A percentile compares a stretch with the other conserved stretches of the same genome.
These are phyloP conservation scores for Micrasema minimum DNA, from an alignment of 1,140 invertebrate species.

Conservation along the genomic window DNA sequence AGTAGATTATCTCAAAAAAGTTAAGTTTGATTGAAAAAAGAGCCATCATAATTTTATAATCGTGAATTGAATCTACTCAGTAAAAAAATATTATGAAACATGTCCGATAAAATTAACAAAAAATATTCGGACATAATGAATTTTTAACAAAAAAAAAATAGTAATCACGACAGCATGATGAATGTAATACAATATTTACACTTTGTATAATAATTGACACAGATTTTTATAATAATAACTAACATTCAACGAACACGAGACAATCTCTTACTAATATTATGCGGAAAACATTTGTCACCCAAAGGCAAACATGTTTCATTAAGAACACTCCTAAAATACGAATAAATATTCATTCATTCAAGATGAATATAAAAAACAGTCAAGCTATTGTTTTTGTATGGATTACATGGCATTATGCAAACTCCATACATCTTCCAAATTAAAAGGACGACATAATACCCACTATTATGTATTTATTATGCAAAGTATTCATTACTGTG, in stretches of 20 bases:
- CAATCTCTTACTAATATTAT: slow-evolving; percentile 6
- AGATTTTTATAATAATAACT: neutral
- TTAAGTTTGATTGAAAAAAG: too few species aligned
- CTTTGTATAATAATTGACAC: neutral
- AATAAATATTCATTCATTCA: slow-evolving; percentile 13
- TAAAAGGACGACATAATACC: slow-evolving; percentile 29
- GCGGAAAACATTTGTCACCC: slow-evolving; percentile 16
- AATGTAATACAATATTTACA: neutral
- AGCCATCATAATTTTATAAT: too few species aligned
- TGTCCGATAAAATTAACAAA: too few species aligned
- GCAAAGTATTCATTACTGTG: neutral
- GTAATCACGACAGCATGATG: too few species aligned
- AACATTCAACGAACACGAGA: neutral
- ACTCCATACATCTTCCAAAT: slow-evolving; percentile 12
- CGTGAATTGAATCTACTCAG: too few species aligned
- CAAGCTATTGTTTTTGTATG: slow-evolving; percentile 19
- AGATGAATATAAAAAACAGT: slow-evolving; percentile 10
- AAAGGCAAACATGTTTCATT: neutral
- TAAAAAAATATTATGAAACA: too few species aligned
- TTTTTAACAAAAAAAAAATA: too few species aligned
- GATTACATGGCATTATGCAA: slow-evolving; percentile 21
- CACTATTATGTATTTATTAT: slow-evolving; percentile 26
- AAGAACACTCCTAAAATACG: slow-evolving; percentile 20
- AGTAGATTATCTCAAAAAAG: too few species aligned
- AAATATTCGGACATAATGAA: too few species aligned